Evolutionary conservation across 1,140 invertebrate genomes (phyloP).

Genomic region (Neodiprion lecontei): DNA sequence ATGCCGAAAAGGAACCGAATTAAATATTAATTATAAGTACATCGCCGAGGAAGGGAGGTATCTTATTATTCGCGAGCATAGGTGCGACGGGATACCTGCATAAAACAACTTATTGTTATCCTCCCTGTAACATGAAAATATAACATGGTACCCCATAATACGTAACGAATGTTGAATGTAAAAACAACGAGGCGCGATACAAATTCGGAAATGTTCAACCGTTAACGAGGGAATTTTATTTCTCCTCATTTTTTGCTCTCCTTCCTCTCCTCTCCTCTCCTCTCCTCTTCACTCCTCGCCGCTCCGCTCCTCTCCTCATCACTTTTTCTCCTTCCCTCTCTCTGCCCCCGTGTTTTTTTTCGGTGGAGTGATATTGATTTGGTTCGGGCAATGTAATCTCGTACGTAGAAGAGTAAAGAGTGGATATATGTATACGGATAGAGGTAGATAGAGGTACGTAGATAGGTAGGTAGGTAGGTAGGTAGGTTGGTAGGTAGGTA

Average conservation of each 20-base stretch:
- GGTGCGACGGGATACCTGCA: too few relatives aligned
- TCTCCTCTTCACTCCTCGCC: neutral
- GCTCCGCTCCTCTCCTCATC: conserved; percentile 19
- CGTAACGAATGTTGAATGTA: too few relatives aligned
- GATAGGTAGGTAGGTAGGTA: conserved; percentile 5
- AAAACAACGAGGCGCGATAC: neutral
- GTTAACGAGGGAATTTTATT: conserved; percentile 34
- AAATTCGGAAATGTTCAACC: conserved; percentile 2
- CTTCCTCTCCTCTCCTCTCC: conserved; percentile 12
- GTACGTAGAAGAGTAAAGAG: conserved; percentile 7
- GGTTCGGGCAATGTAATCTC: conserved; percentile 6
- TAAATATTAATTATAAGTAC: too few relatives aligned
- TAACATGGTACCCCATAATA: too few relatives aligned
- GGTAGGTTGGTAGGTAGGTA: neutral
- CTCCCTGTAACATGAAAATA: too few relatives aligned
- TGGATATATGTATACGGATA: neutral
- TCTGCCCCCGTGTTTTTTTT: conserved; percentile 21
- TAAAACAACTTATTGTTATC: too few relatives aligned
- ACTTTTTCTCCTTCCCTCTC: conserved; percentile 6
- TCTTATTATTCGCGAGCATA: too few relatives aligned
- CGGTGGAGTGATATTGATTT: conserved; percentile 9
- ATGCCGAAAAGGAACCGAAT: too few relatives aligned
- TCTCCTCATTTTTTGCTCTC: conserved; percentile 24
- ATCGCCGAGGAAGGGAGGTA: too few relatives aligned
- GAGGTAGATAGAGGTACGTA: conserved; percentile 2